Evolutionary conservation across 1,140 invertebrate genomes (phyloP).

Genomic region (Araneus ventricosus): DNA sequence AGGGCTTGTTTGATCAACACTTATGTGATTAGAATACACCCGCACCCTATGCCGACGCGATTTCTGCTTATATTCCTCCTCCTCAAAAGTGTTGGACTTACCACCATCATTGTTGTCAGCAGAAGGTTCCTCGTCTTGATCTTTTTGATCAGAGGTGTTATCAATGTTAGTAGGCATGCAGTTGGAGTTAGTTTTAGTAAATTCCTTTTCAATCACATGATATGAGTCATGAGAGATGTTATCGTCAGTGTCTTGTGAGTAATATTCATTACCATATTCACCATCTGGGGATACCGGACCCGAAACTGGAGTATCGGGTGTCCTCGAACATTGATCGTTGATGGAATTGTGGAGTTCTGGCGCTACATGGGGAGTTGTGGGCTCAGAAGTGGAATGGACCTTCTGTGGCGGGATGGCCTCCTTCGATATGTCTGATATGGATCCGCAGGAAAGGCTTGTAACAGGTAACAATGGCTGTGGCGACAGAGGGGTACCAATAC

Average conservation of each 20-base stretch:
- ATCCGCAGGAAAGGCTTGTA: conserved; percentile 77
- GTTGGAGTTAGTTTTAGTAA: conserved; percentile 17
- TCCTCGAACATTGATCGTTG: background rate
- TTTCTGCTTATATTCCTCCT: conserved; percentile 23
- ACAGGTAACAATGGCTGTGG: conserved; percentile 79
- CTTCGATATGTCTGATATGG: conserved; percentile 71
- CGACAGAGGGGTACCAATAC: conserved; percentile 76
- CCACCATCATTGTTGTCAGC: background rate
- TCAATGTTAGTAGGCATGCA: conserved; percentile 59
- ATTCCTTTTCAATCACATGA: conserved; percentile 67
- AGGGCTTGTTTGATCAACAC: conserved; percentile 61
- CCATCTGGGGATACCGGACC: conserved; percentile 14
- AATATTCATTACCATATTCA: conserved; percentile 59
- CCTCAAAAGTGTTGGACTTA: conserved; percentile 36
- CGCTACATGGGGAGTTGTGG: conserved; percentile 66
- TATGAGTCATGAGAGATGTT: conserved; percentile 74
- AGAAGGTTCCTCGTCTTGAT: background rate
- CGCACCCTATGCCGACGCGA: conserved; percentile 42
- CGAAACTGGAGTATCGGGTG: background rate
- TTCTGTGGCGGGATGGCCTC: background rate
- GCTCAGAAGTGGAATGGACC: conserved; percentile 59
- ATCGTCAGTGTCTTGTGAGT: conserved; percentile 67
- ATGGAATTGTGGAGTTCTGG: background rate
- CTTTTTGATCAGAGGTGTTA: conserved; percentile 30
- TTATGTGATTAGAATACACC: conserved; percentile 49